Evolutionary conservation across 2,888 invertebrate genomes (phyloP).

Genomic region (Hoplodrina blanda): DNA sequence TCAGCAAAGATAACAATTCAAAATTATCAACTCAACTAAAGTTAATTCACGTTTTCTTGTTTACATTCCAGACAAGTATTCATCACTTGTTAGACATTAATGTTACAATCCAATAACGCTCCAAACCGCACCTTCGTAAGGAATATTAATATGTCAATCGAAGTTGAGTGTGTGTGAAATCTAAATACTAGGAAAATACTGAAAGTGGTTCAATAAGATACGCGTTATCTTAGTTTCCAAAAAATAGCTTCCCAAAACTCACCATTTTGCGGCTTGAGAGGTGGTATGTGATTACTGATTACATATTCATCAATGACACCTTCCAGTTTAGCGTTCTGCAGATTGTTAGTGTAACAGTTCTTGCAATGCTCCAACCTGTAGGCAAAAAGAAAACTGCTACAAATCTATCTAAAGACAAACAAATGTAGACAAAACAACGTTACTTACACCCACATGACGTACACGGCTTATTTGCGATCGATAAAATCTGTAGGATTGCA

Average conservation of each 20-base stretch:
- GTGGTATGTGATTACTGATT: conserved; percentile 87
- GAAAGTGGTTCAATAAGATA: background rate
- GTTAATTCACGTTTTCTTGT: conserved; percentile 16
- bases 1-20: conserved; percentile 8
- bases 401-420: background rate
- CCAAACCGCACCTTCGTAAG: conserved; percentile 4
- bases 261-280: conserved; percentile 88
- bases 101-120: conserved; percentile 12
- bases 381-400: conserved; percentile 54
- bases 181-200: conserved; percentile 22
- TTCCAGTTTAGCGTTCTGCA: conserved; percentile 88
- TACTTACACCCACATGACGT: conserved; percentile 47
- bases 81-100: background rate
- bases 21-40: conserved; percentile 7
- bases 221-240: background rate
- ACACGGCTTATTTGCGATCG: conserved; percentile 8
- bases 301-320: conserved; percentile 88
- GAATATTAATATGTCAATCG: conserved; percentile 17
- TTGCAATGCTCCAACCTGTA: conserved; percentile 92
- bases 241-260: conserved; percentile 56
- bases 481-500: conserved; percentile 36
- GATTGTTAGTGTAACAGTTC: conserved; percentile 96
- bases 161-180: conserved; percentile 17
- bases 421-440: conserved; percentile 15
- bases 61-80: conserved; percentile 17